Conservation (phyloP, 2,113 vertebrate species). For the Chaetops frenatus region DNA sequence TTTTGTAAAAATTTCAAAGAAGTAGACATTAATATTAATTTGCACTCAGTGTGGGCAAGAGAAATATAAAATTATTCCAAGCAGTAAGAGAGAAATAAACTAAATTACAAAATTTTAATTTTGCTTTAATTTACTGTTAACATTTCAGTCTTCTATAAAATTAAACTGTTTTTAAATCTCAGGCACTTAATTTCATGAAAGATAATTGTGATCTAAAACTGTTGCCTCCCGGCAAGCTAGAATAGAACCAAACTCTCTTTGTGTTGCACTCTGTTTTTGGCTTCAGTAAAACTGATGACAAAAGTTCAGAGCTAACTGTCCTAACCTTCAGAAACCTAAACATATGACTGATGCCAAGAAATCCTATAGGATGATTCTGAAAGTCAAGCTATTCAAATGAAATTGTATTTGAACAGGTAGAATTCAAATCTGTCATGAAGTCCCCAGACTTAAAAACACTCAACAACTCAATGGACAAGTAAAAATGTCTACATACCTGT, state of each 20-base stretch:
- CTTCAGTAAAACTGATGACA: background rate
- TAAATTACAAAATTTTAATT: background rate
- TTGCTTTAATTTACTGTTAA: background rate
- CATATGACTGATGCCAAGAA: background rate
- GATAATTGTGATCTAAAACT: background rate
- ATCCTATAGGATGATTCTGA: background rate
- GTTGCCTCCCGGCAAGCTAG: background rate
- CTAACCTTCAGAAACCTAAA: background rate
- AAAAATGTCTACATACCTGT: background rate
- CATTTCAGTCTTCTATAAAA: background rate
- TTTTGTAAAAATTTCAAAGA: background rate
- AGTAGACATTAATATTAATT: background rate
- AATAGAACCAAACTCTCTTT: background rate
- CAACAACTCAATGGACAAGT: fast-evolving
- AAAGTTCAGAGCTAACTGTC: background rate
- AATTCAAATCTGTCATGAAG: background rate
- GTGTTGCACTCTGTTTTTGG: fast-evolving
- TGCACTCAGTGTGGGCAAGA: background rate
- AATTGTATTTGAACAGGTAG: background rate
- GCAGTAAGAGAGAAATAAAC: background rate
- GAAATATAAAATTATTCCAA: background rate
- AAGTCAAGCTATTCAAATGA: background rate
- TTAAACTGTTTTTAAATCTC: background rate
- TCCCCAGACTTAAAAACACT: background rate
- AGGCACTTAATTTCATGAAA: background rate